Evolutionary conservation across 1,140 invertebrate species (phyloP), one percentile per base, ranked within the genome.

Genomic region (Cydia pomonella): DNA sequence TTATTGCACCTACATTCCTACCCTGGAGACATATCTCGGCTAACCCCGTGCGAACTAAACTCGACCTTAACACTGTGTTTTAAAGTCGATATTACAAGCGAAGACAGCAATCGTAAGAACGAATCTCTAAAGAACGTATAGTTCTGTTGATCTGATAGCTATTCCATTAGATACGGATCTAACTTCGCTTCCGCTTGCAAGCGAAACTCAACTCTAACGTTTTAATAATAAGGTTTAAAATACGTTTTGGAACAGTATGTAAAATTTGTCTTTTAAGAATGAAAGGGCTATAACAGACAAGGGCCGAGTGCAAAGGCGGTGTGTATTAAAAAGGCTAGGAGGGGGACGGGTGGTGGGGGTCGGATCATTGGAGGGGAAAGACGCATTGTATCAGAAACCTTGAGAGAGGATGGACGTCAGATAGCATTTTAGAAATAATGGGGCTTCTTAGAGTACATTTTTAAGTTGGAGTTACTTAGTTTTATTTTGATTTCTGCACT

Each of bases 1-100:
- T 93, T 91, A 93, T 93, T 93, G 88, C 87, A 89, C 89, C 89
- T 88, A 84, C 86, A 83, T 81, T 84, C 80, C 80, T 74, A 79
- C 84, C 73, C 80, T 83, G 78, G 77, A 85, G 82, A 75, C 84
- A 80, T 85, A 88, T 84, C 84, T 84, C 59, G 76, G 80, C 76
- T 63, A 72, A 77, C 76, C 69, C 23, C 59, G 23, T 33, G 25
- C 75, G 75, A 73, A 77, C 79, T 72, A 90, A 86, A 84, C 75
- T 79, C 76, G 38, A 85, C 84, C 77, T 73, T 91, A 83, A 27
- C 2, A 44, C n/a, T 74, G 72, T 3, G 73, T 1, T 76, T 82
- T 87, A 89, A 59, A 80, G 79, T 79, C 75, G 41, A 76, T 77
- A 74, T 41, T 74, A 33, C 12, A 16, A 69, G 47, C 6, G 25